Evolutionary conservation across 2,113 vertebrate species (phyloP).

Genomic region (Oreochromis aureus): DNA sequence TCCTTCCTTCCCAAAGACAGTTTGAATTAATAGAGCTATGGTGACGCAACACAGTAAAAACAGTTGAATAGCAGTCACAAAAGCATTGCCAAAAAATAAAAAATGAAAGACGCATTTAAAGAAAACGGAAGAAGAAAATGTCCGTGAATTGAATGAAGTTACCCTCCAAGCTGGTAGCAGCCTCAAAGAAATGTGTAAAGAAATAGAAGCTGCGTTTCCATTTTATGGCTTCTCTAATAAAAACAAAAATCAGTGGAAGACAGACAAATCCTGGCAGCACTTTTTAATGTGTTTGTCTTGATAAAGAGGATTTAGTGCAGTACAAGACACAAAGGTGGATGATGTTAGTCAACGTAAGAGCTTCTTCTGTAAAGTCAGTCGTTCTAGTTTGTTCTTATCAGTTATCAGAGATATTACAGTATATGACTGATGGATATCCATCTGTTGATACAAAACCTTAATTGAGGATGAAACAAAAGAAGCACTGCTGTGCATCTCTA

Average conservation of each 20-base stretch:
- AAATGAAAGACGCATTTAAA: background rate
- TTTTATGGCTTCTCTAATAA: background rate
- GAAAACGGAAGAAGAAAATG: background rate
- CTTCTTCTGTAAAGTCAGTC: background rate
- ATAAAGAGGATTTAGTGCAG: background rate
- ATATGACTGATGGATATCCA: background rate
- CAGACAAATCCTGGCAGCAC: background rate
- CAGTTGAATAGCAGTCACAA: background rate
- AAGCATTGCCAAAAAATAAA: background rate
- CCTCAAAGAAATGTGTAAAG: background rate
- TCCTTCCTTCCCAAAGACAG: background rate
- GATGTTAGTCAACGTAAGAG: background rate
- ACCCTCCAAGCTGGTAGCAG: background rate
- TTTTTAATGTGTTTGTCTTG: background rate
- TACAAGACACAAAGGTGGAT: background rate
- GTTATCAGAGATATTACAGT: background rate
- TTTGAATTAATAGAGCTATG: constrained; percentile 2
- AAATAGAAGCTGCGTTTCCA: background rate
- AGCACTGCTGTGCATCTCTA: background rate
- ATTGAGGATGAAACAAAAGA: background rate
- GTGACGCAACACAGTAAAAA: background rate
- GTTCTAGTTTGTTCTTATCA: background rate
- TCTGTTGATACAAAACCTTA: background rate
- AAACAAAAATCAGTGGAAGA: background rate
- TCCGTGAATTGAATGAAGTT: background rate